Percentiles rank a stretch among this genome's conserved stretches.
phyloP scores from a whole-genome alignment of 2,797 vertebrate species.

The Centroberyx gerrardi region DNA sequence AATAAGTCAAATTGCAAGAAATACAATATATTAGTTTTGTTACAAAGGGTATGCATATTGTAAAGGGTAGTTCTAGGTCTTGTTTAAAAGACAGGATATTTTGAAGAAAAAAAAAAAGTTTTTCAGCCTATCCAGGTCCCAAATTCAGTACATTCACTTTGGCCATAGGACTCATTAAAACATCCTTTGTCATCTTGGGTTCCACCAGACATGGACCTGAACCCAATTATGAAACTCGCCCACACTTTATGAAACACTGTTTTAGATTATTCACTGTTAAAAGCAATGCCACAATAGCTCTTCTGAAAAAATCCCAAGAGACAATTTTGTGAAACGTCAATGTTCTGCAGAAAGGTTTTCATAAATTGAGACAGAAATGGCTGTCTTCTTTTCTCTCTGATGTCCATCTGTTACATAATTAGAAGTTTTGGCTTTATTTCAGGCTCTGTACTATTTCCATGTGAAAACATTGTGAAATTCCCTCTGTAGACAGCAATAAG shows the following conservation, averaged over 20 bases:
- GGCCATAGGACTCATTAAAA: constrained; percentile 31
- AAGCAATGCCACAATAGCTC: constrained; percentile 26
- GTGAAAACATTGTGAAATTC: constrained; percentile 32
- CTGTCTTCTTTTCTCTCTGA: no score
- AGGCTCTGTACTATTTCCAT: constrained; percentile 43
- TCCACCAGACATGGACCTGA: constrained; percentile 24
- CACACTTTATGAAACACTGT: constrained; percentile 33
- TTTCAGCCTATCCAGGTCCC: not conserved
- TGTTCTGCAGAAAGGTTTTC: constrained; percentile 24
- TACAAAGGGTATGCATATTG: no score
- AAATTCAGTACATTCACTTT: constrained; percentile 4
- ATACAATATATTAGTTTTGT: no score
- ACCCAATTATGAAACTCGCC: constrained; percentile 34
- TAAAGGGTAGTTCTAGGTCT: no score
- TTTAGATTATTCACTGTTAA: constrained; percentile 7
- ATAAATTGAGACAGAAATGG: not conserved
- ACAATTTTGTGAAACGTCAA: constrained; percentile 41
- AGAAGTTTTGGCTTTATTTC: no score
- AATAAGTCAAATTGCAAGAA: no score
- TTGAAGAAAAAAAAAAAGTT: no score
- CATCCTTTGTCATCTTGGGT: constrained; percentile 14
- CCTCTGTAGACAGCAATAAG: not conserved
- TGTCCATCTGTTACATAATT: no score
- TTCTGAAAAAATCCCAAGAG: constrained; percentile 27
- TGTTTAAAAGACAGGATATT: no score